Base-by-base conservation (phyloP, 2,888 invertebrate species). In the Parnassius glacialis region DNA sequence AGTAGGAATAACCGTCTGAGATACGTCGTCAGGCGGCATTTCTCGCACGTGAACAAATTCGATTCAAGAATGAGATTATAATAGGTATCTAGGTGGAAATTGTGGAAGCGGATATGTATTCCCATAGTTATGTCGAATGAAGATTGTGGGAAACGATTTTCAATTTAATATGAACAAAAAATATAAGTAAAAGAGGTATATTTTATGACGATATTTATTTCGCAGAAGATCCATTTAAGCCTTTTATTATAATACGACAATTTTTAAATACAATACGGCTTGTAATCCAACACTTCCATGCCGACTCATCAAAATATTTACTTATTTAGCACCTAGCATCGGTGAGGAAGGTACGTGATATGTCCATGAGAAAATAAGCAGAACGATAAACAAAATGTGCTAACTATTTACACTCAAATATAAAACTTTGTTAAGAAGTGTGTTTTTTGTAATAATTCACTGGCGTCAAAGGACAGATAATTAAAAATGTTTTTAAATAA, bases 11-110 rank as follows among this genome's bases (percentile, higher is more conserved):
- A 72, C 71, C 73, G 67, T 65, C 60, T 65, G 72, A 78, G 81
- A 83, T 80, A 81, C 75, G 77, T 76, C 74, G 82, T 79, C 79
- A 76, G 78, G 74, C 73, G 77, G 80, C 79, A 83, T 84, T 84
- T 83, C 81, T 85, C 80, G 80, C 84, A 82, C 81, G 80, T 84
- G 85, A 87, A 83, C 82, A 80, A 84, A 86, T 85, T 86, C 77
- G 81, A 87, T 87, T 80, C 74, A 78, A 78, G 79, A 85, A 81
- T 81, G 73, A 83, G 80, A 84, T 87, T 86, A 78, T 80, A 76
- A 79, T 80, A 77, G 58, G 60, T 61, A 79, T 72, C 69, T 76
- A 78, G 78, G 78, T 79, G 76, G 80, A 80, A 34, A 77, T 80
- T 77, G 75, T 74, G 69, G 72, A 71, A 66, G 71, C 66, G 65